A percentile compares a stretch with the other conserved stretches of the same genome.
Evolutionary conservation across 2,888 invertebrate species (phyloP).

Genomic region (Eucera pruinosa): DNA sequence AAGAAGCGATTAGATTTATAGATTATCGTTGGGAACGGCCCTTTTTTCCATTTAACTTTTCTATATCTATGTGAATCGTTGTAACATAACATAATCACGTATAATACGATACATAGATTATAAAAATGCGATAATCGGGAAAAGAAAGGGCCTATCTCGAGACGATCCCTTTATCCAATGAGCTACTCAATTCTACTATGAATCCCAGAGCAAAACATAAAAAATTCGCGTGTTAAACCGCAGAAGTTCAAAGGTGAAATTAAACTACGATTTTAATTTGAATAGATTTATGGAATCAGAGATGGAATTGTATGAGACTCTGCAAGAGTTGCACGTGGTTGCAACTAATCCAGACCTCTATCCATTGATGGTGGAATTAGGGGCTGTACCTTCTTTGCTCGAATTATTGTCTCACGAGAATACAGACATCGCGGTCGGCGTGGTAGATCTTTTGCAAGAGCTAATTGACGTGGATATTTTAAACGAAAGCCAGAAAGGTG

Average conservation of each 20-base stretch:
- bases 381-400: conserved; percentile 95
- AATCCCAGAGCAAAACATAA: too few species aligned
- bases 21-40: too few species aligned
- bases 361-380: conserved; percentile 94
- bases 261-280: conserved; percentile 19
- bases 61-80: too few species aligned
- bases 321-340: conserved; percentile 95
- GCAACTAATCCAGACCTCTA: conserved; percentile 98
- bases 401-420: conserved; percentile 98
- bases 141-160: too few species aligned
- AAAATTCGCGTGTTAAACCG: too few species aligned
- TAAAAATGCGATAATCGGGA: too few species aligned
- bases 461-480: conserved; percentile 98
- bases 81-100: too few species aligned
- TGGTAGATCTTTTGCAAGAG: conserved; percentile 91
- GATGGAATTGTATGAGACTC: conserved; percentile 94
- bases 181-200: too few species aligned
- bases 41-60: too few species aligned
- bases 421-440: conserved; percentile 94
- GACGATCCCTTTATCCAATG: too few species aligned
- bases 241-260: conserved; percentile 2
- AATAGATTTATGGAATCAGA: conserved; percentile 97
- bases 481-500: conserved; percentile 96
- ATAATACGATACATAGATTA: too few species aligned
- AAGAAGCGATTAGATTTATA: too few species aligned